Base-by-base conservation (phyloP, 2,797 vertebrate genomes). In the Myiothlypis chrysogaster region DNA sequence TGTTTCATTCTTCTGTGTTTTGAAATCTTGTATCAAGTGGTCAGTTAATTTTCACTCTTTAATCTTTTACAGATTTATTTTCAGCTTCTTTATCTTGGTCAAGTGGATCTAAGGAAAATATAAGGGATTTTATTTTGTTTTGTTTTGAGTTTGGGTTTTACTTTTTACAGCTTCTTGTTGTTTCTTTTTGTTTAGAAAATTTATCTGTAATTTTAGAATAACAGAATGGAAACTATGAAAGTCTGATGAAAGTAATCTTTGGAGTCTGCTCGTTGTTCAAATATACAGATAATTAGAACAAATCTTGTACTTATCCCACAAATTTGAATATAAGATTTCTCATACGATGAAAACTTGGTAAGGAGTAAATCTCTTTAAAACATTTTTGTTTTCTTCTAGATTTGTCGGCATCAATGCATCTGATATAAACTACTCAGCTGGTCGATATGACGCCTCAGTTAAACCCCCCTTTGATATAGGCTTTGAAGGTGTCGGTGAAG, bases 331-430 rank as follows among this genome's bases (percentile, higher is more conserved):
- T 61, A 65, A 61, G 14, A 19, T 89, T 88, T 95, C 90, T 92
- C 60, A 16, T 70, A 37, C 0, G 2, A 41, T n/a, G 25, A 57
- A 87, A 70, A 69, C 53, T 75, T 75, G 64, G 27, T 59, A 52
- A 93, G 85, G 82, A 92, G 82, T 83, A 70, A 60, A 81, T 50
- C 24, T 71, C 32, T 24, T 87, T 98, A 97, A 97, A 90, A 27
- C 69, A 12, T 95, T 71, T 76, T 95, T 98, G 95, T 97, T 98
- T 97, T 94, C 87, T 97, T 95, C 93, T 97, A 99, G 99, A 96
- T 99, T 98, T 97, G 98, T 99, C 83, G 99, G 99, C 94, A 98
- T 99, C 97, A 99, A 99, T 77, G 99, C 99, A n/a, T 99, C 99
- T 49, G 99, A 99, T 94, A 98, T 99, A 97, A 99, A 99, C 98